Conservation (phyloP, 2,113 vertebrate genomes). For the Xerus inauris region DNA sequence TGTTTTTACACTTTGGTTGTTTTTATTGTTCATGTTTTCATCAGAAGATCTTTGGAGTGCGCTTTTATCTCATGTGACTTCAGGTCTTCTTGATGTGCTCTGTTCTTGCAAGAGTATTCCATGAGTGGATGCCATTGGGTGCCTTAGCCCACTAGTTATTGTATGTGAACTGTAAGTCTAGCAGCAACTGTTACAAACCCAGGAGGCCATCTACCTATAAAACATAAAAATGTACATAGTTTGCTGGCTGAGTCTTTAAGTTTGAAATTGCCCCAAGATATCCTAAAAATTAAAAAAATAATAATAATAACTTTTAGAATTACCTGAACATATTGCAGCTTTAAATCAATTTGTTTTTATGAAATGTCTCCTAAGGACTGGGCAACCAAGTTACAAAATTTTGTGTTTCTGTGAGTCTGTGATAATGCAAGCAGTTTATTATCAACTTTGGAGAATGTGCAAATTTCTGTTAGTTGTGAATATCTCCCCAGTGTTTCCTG, state of each 20-base stretch:
- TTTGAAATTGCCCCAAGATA: background rate
- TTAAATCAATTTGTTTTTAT: constrained; percentile 24
- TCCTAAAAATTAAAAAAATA: background rate
- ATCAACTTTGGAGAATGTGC: background rate
- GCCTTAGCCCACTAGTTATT: background rate
- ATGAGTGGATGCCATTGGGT: background rate
- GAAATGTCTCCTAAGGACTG: background rate
- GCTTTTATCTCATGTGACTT: background rate
- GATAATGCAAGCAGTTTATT: background rate
- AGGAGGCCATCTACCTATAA: background rate
- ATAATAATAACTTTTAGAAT: background rate
- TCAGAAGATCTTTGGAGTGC: too few relatives aligned
- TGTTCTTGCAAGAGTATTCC: background rate
- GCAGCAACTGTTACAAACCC: background rate
- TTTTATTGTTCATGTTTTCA: too few relatives aligned
- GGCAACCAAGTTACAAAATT: background rate
- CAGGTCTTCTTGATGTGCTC: background rate
- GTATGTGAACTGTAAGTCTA: background rate
- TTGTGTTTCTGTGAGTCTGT: background rate
- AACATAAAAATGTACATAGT: background rate
- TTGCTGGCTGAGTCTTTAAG: background rate
- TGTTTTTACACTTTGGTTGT: too few relatives aligned
- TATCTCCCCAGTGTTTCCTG: background rate
- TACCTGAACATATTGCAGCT: background rate
- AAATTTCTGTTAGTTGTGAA: background rate